These are phyloP conservation scores for Setipinna tenuifilis DNA, from an alignment of 2,797 vertebrate species.

Conservation along the genomic window DNA sequence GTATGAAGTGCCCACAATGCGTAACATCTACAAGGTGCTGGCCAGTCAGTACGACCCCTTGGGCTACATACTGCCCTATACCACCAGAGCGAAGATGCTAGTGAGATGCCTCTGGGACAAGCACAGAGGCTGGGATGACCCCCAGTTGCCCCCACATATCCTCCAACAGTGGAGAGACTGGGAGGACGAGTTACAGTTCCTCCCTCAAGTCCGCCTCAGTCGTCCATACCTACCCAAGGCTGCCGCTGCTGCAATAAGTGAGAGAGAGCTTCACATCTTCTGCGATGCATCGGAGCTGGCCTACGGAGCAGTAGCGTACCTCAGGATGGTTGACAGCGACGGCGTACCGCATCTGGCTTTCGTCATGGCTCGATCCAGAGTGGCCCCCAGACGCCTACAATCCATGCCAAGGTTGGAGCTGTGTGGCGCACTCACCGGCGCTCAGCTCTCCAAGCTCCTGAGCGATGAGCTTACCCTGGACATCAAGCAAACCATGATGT, in stretches of 20 bases:
- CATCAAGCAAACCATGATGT: background rate
- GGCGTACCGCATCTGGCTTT: constrained; percentile 5
- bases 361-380: constrained; percentile 18
- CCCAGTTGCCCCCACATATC: too few species aligned
- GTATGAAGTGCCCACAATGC: background rate
- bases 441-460: constrained; percentile 34
- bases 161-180: too few species aligned
- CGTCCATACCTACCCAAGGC: background rate
- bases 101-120: too few species aligned
- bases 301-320: background rate
- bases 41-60: too few species aligned
- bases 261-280: background rate
- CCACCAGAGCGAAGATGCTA: too few species aligned
- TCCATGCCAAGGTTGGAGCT: constrained; percentile 37
- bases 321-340: background rate
- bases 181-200: too few species aligned
- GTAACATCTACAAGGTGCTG: background rate
- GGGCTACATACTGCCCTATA: too few species aligned
- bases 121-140: too few species aligned
- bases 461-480: constrained; percentile 6
- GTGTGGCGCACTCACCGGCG: constrained; percentile 31
- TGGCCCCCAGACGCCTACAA: constrained; percentile 20
- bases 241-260: background rate
- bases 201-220: background rate
- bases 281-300: background rate